Base-by-base conservation (phyloP, 2,888 invertebrate genomes). In the Chymomyza fuscimana region DNA sequence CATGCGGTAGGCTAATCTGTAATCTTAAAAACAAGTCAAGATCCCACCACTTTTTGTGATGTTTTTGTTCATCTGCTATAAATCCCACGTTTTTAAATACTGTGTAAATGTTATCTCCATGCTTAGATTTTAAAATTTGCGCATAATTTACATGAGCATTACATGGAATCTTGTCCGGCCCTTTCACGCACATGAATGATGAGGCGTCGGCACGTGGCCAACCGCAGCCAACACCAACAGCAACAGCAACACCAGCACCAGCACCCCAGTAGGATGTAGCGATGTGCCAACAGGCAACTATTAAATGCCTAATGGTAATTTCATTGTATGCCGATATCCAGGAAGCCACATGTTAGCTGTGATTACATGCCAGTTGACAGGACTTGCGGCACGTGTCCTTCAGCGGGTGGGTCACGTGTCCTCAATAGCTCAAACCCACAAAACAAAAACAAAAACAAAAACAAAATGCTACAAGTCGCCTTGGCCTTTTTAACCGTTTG, bases 271-370 rank as follows among this genome's bases (percentile, higher is more conserved):
- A 7, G 22, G 22, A 46, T 32, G 74, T 73, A 73, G 65, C 71
- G 81, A 84, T 80, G 82, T 85, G 83, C 87, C 82, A 87, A 89
- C 86, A 89, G 80, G 83, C 82, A 86, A 87, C 87, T 85, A 83
- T 86, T 88, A 89, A 86, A 87, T 79, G 84, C 82, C 83, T 89
- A 88, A 90, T 89, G 89, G 87, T 81, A 79, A 89, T 89, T 89
- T 89, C 79, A 89, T 86, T 81, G 79, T 71, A 77, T 75, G 74
- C 75, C 78, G 74, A 84, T 82, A 72, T 69, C 71, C 67, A 16
- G 19, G 2, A 56, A 72, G 70, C 77, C 81, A 83, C 78, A 82
- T 79, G 77, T 83, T 81, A 74, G 78, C 72, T 82, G 78, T 82
- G 87, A 88, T 88, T 88, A 88, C 81, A 83, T 81, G 82, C 73